phyloP scores from a whole-genome alignment of 2,113 vertebrate species.

The Vidua macroura region DNA sequence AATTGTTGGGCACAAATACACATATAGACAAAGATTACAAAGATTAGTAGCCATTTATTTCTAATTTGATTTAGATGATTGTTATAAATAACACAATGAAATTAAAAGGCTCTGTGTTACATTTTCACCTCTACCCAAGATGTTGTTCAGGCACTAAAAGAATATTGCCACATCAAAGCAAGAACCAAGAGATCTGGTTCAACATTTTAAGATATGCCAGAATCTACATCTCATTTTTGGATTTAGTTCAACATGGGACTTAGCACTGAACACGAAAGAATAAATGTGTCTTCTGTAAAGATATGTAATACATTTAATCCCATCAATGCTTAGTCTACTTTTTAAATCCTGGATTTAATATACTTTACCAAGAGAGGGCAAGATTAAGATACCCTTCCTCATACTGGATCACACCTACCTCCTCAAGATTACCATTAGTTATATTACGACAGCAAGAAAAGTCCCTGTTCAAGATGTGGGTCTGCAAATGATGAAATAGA shows the following conservation, averaged over 20 bases:
- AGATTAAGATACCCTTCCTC: slow-evolving; percentile 52
- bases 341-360: slow-evolving; percentile 52
- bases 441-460: neutral
- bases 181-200: slow-evolving; percentile 23
- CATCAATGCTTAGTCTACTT: slow-evolving; percentile 60
- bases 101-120: slow-evolving; percentile 29
- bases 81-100: slow-evolving; percentile 62
- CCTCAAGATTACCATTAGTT: slow-evolving; percentile 31
- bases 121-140: slow-evolving; percentile 15
- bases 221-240: slow-evolving; percentile 51
- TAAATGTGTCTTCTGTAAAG: slow-evolving; percentile 45
- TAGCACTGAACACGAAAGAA: slow-evolving; percentile 45
- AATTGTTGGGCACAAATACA: slow-evolving; percentile 32
- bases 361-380: slow-evolving; percentile 13
- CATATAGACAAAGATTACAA: slow-evolving; percentile 12
- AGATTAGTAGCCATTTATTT: slow-evolving; percentile 39
- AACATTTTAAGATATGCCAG: slow-evolving; percentile 27
- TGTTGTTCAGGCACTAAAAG: neutral
- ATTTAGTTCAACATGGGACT: slow-evolving; percentile 51
- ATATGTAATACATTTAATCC: slow-evolving; percentile 60
- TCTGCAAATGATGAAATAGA: neutral
- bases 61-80: slow-evolving; percentile 56
- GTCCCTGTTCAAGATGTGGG: neutral
- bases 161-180: slow-evolving; percentile 19
- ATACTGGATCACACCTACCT: neutral